phyloP scores from a whole-genome alignment of 2,888 invertebrate species.

The Macrosiphum euphorbiae region DNA sequence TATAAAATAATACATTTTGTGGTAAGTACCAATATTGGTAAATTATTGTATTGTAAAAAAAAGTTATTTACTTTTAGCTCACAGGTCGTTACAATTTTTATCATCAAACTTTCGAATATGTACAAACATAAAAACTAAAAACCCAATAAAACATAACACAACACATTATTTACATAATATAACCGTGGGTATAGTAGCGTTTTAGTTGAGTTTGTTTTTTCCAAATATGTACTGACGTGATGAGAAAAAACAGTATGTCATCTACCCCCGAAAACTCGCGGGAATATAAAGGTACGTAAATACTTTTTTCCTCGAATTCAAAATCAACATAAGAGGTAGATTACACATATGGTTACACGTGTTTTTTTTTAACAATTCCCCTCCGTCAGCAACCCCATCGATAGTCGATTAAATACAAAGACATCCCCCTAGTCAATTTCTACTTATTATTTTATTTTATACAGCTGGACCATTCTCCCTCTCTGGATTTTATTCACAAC shows the following conservation, averaged over 20 bases:
- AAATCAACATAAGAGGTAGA: constrained; percentile 22
- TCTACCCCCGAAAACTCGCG: not conserved
- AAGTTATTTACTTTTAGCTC: not conserved
- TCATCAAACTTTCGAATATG: not conserved
- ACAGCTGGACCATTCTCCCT: constrained; percentile 41
- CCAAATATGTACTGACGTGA: not conserved
- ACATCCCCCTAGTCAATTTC: constrained; percentile 20
- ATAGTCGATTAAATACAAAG: constrained; percentile 44
- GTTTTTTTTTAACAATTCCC: not conserved
- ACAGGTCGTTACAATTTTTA: not conserved
- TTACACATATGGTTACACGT: not conserved
- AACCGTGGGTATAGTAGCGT: not conserved
- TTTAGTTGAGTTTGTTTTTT: not conserved
- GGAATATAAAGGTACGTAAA: not conserved
- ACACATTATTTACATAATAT: not conserved
- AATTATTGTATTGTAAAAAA: not conserved
- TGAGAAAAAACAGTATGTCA: not conserved
- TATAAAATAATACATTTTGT: not conserved
- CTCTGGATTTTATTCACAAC: constrained; percentile 10
- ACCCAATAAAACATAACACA: not conserved
- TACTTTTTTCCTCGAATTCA: not conserved
- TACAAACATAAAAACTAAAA: not conserved
- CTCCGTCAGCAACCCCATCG: constrained; percentile 21
- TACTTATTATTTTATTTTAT: constrained; percentile 18
- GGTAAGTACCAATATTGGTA: not conserved